A percentile compares a stretch with the other conserved stretches of the same genome.
phyloP scores from a whole-genome alignment of 2,888 invertebrate genomes.

The Brassicogethes aeneus region DNA sequence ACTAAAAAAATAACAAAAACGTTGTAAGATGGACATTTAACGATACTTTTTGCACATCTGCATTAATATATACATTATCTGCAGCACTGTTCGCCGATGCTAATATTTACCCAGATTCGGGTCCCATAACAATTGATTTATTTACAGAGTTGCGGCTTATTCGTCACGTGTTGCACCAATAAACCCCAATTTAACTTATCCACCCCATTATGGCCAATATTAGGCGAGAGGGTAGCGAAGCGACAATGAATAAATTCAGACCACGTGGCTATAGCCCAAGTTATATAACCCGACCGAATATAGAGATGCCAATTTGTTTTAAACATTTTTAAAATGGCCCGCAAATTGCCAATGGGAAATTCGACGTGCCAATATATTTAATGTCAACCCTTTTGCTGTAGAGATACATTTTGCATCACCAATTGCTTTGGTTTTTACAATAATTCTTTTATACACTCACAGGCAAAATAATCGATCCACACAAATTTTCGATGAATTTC shows the following conservation, averaged over 20 bases:
- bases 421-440: too few relatives aligned
- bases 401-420: too few relatives aligned
- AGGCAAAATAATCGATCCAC: too few relatives aligned
- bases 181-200: neutral
- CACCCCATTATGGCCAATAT: neutral
- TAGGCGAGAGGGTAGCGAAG: neutral
- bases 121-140: neutral
- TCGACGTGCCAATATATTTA: neutral
- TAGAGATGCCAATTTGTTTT: neutral
- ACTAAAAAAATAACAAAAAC: too few relatives aligned
- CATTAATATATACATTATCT: too few relatives aligned
- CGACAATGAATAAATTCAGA: neutral
- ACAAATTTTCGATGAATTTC: too few relatives aligned
- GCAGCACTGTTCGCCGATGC: too few relatives aligned
- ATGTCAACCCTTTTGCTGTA: neutral
- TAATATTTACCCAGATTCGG: too few relatives aligned
- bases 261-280: neutral
- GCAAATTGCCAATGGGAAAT: neutral
- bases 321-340: neutral
- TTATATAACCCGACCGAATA: too few relatives aligned
- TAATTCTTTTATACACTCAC: too few relatives aligned
- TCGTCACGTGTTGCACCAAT: neutral
- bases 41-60: too few relatives aligned
- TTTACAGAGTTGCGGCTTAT: neutral
- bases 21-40: too few relatives aligned